Percentiles rank a stretch among this genome's conserved stretches.
Conservation (phyloP, 2,113 vertebrate species). For the Neodontobutis hainanensis region DNA sequence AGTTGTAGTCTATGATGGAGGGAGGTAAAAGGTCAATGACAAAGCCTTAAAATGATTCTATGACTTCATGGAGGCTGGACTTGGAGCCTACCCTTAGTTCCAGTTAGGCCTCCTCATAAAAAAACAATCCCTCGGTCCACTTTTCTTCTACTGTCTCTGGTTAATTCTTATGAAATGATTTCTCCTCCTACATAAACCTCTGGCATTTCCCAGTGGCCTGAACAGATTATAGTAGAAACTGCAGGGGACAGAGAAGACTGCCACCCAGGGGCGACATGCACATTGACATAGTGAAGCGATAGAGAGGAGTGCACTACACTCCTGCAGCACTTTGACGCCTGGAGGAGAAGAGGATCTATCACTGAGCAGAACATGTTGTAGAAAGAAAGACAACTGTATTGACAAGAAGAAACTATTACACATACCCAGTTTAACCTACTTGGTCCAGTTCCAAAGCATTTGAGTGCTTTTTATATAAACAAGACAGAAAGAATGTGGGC, state of each 20-base stretch:
- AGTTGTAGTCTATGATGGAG: no score
- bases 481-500: slow-evolving; percentile 81
- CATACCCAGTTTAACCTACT: slow-evolving; percentile 85
- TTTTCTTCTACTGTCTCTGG: not conserved
- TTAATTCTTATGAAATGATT: not conserved
- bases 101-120: not conserved
- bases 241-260: slow-evolving; percentile 61
- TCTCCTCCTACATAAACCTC: slow-evolving; percentile 17
- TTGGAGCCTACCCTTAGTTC: not conserved
- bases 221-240: slow-evolving; percentile 43
- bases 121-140: not conserved
- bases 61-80: no score
- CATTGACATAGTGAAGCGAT: slow-evolving; percentile 55
- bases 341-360: slow-evolving; percentile 71
- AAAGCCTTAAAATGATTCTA: no score
- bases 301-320: slow-evolving; percentile 55
- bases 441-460: slow-evolving; percentile 84
- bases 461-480: slow-evolving; percentile 84
- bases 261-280: slow-evolving; percentile 77
- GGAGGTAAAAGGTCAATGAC: no score
- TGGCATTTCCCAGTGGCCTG: slow-evolving; percentile 27
- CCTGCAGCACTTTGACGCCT: slow-evolving; percentile 60
- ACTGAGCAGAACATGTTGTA: slow-evolving; percentile 76
- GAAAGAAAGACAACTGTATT: slow-evolving; percentile 76
- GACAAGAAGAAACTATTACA: slow-evolving; percentile 80